Percentiles rank a stretch among this genome's conserved stretches.
Conservation (phyloP, 92 coral and sea anemone genomes). For the Diadumene lineata region DNA sequence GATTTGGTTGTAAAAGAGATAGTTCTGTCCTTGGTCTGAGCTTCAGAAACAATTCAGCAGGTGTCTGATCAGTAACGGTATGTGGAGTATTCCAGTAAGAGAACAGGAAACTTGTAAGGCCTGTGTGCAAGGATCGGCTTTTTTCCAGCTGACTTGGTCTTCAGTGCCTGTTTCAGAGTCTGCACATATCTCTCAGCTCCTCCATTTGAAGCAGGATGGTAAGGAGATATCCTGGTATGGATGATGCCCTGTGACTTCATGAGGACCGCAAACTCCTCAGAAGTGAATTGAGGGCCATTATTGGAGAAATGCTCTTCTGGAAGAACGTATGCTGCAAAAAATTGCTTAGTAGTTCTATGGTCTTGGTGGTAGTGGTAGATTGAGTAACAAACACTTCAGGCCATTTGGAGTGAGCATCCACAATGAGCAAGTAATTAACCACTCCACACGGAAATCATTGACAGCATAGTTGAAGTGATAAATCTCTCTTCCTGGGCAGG, state of each 20-base stretch:
- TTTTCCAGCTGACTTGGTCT: no score
- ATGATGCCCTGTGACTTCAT: neutral
- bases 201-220: neutral
- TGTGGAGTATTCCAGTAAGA: no score
- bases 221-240: neutral
- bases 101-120: no score
- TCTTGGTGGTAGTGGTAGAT: neutral
- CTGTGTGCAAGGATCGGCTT: no score
- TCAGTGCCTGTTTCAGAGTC: neutral
- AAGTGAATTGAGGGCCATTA: neutral
- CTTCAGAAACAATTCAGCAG: no score
- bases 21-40: no score
- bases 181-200: conserved; percentile 2
- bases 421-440: neutral
- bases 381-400: neutral
- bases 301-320: neutral
- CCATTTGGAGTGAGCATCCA: conserved; percentile 1
- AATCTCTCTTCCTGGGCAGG: neutral
- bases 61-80: no score
- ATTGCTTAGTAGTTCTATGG: neutral
- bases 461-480: neutral
- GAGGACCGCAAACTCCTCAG: neutral
- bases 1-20: no score
- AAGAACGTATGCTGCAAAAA: neutral
- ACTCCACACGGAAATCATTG: neutral